Evolutionary conservation across 2,888 invertebrate genomes (phyloP), one percentile per base, ranked within the genome.

Genomic region (Drosophila monieri): DNA sequence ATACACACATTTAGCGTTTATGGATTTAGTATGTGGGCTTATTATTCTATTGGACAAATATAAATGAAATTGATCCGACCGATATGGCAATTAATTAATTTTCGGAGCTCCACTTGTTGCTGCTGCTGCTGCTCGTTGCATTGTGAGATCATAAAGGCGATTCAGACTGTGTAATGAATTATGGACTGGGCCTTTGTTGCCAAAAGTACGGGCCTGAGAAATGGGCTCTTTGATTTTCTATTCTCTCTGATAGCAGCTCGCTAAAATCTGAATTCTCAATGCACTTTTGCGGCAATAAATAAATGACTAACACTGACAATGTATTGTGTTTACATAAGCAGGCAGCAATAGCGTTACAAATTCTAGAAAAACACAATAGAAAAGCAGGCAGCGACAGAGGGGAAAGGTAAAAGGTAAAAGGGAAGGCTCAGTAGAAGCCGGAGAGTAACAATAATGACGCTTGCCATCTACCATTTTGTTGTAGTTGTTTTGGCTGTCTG

Each of bases 391-490:
- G 9, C 9, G 21, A 5, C 4, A 6, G 9, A 18, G 25, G 18
- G 30, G 23, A 44, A 46, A 27, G 37, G 37, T 44, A 37, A 57
- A 39, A 12, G 62, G 35, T 18, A 18, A 9, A 14, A 5, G 14
- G 3, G 12, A 44, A 67, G 15, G 68, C 41, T 35, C 46, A 55
- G 65, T 60, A n/a, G 62, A 61, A 62, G 37, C 64, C 85, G 59
- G 68, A 61, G 51, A 60, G 47, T 73, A 73, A 23, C 76, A 59
- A 73, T 83, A 88, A 81, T 76, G 61, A 68, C 69, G 64, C 39
- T 65, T 44, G 46, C 46, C 46, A 39, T 66, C 48, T 56, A 57
- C 43, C 49, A n/a, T 43, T 21, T 49, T 58, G 59, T 14, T 51
- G 44, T 51, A 57, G 48, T 25, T 61, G 53, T 39, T 43, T 18